These are phyloP conservation scores for Tribolium madens DNA, from an alignment of 1,140 invertebrate genomes.

Conservation along the genomic window DNA sequence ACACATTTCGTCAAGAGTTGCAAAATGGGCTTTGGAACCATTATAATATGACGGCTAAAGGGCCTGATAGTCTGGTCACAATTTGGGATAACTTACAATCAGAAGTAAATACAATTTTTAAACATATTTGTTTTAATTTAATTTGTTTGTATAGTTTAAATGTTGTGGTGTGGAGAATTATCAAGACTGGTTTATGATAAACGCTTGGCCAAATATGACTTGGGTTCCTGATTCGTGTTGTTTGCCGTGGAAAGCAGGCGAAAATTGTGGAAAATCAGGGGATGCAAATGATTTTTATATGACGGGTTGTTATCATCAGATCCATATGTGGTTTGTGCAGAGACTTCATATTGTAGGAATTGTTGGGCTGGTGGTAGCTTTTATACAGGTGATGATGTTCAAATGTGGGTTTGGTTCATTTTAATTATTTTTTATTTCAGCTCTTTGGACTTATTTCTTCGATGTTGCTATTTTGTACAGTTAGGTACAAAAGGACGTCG, in stretches of 20 bases:
- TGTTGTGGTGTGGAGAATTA: constrained; percentile 89
- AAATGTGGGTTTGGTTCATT: constrained; percentile 48
- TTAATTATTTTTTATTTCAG: constrained; percentile 66
- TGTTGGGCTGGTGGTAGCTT: constrained; percentile 79
- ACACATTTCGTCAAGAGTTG: constrained; percentile 76
- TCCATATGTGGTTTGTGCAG: constrained; percentile 77
- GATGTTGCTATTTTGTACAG: constrained; percentile 82
- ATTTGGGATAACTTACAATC: constrained; percentile 83
- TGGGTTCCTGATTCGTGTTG: constrained; percentile 88
- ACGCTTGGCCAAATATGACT: constrained; percentile 79
- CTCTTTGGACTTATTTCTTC: constrained; percentile 81
- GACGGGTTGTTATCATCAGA: constrained; percentile 76
- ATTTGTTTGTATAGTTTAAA: constrained; percentile 71
- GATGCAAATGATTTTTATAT: constrained; percentile 73
- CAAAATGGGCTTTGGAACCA: constrained; percentile 76
- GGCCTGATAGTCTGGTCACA: constrained; percentile 72
- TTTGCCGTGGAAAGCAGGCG: constrained; percentile 64
- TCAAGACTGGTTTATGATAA: constrained; percentile 87
- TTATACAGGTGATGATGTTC: constrained; percentile 68
- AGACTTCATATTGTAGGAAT: constrained; percentile 78
- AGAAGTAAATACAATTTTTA: constrained; percentile 68
- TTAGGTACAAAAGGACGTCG: constrained; percentile 76
- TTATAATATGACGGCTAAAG: constrained; percentile 74
- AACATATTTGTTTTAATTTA: too few relatives aligned
- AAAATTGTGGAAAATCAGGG: constrained; percentile 66